Conservation (phyloP, 2,888 invertebrate genomes). For the Hetaerina titia region DNA sequence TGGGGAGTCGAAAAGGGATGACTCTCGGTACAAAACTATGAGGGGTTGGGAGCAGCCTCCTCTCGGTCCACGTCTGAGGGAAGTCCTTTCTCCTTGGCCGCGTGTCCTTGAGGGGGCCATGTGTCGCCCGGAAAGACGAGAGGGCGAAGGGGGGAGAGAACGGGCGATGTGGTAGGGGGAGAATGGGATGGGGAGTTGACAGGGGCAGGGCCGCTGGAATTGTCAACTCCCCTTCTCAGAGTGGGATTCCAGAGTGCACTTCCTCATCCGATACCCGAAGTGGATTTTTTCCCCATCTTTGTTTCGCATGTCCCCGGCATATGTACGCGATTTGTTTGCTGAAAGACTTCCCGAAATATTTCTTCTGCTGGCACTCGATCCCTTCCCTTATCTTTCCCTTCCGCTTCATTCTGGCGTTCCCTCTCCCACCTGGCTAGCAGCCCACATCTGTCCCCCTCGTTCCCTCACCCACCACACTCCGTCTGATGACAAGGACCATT, state of each 20-base stretch:
- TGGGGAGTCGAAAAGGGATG: not conserved
- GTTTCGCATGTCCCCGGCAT: constrained; percentile 12
- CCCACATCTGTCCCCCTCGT: not conserved
- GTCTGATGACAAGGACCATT: too few species aligned
- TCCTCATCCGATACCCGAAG: constrained; percentile 55
- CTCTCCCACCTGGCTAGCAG: not conserved
- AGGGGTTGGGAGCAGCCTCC: not conserved
- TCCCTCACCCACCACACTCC: too few species aligned
- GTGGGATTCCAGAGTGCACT: constrained; percentile 44
- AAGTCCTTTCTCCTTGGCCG: not conserved
- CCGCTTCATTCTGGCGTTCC: not conserved
- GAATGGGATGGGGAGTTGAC: not conserved
- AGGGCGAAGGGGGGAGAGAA: not conserved
- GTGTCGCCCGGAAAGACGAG: constrained; percentile 1
- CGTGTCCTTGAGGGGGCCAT: not conserved
- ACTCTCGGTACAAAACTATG: not conserved
- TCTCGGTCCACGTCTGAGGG: not conserved
- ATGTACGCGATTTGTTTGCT: not conserved
- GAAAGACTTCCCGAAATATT: constrained; percentile 41
- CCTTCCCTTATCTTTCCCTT: not conserved
- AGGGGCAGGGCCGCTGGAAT: not conserved
- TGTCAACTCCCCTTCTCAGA: not conserved
- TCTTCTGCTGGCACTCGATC: not conserved
- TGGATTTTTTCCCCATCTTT: not conserved
- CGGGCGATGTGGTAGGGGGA: not conserved